Base-by-base conservation (phyloP, 2,797 vertebrate species). In the Ataeniobius toweri region DNA sequence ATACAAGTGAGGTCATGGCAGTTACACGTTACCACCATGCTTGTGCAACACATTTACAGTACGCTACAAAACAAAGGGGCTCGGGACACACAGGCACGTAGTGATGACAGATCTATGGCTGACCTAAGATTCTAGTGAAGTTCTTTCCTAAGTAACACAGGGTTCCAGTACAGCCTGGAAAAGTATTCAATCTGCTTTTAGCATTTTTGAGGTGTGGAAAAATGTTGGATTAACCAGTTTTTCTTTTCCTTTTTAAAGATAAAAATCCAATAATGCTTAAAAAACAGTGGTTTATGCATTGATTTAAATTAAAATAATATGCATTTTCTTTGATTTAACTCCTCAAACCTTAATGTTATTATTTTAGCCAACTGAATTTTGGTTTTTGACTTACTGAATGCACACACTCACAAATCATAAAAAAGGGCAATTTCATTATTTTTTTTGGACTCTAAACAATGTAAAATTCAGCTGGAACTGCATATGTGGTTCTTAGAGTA, bases 41-140 rank as follows among this genome's bases (percentile, higher is more conserved):
- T 81, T 86, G 87, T 89, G 87, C 86, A 79, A 92, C 85, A 92
- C 78, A 58, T 81, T 86, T 88, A 93, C 88, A 78, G 83, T 77
- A 94, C 90, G 89, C 74, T 88, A 94, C 91, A 85, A 86, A 91
- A 88, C 81, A 86, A 89, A 71, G 82, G 20, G 79, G 81, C 74
- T 85, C 80, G 41, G 88, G 83, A 85, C 89, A 90, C 83, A 81
- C 89, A 94, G 92, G 90, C 92, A 93, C 88, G 12, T 84, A 65
- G 87, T 89, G 91, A 89, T 80, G 86, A 91, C 84, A 75, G 78
- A 83, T 84, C 82, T 89, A 85, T 88, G 89, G 87, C 85, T 83
- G 80, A 83, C 80, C 55, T 76, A 76, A 78, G 81, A 77, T 65
- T 76, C 71, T 58, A 74, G n/a, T 76, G 80, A 72, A 80, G 63